These are phyloP conservation scores for Tragopan temminckii DNA, from an alignment of 2,797 vertebrate genomes.

Conservation along the genomic window DNA sequence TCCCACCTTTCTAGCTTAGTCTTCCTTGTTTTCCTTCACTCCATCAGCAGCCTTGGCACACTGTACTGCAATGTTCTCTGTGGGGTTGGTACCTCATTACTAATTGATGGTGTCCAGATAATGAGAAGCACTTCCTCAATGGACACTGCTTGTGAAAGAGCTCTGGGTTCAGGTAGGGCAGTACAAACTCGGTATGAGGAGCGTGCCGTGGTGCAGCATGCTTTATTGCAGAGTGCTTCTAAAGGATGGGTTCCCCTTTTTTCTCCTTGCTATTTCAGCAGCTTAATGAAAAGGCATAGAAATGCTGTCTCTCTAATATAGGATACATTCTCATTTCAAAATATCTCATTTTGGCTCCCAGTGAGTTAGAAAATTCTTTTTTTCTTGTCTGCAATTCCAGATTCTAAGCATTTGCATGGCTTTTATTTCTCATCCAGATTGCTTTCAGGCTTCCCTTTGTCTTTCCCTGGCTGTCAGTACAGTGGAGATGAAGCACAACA, in stretches of 20 bases:
- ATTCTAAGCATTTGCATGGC: not conserved
- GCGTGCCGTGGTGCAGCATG: accelerated
- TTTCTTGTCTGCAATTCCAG: not conserved
- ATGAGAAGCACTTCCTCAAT: not conserved
- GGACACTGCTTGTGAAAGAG: not conserved
- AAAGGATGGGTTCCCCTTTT: not conserved
- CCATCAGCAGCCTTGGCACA: not conserved
- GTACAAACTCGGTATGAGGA: accelerated
- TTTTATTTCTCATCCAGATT: not conserved
- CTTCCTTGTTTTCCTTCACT: not conserved
- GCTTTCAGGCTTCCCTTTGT: slow-evolving; percentile 25
- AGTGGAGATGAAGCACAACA: not conserved
- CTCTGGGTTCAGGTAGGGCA: not conserved
- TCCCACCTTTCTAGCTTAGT: not conserved
- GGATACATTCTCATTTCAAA: not conserved
- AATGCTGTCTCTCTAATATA: not conserved
- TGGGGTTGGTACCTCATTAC: not conserved
- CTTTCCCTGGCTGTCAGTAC: not conserved
- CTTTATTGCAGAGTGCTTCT: not conserved
- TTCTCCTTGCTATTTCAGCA: not conserved
- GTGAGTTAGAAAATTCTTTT: not conserved
- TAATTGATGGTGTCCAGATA: not conserved
- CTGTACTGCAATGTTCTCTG: accelerated
- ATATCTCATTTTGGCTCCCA: not conserved
- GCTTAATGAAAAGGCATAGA: not conserved